phyloP scores from a whole-genome alignment of 92 coral and sea anemone genomes.

The Palythoa grandis region DNA sequence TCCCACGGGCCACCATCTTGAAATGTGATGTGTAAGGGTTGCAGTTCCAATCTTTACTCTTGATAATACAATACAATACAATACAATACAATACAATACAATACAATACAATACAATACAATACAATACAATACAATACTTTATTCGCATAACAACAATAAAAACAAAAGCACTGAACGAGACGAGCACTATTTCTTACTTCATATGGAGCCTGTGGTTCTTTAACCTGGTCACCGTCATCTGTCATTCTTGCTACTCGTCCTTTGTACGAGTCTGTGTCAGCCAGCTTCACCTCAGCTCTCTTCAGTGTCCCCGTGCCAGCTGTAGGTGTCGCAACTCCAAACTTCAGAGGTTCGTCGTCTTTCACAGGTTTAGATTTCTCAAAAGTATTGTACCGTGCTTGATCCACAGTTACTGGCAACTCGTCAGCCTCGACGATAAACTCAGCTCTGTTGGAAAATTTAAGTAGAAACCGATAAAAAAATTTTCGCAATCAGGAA shows the following conservation, averaged over 20 bases:
- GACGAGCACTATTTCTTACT: background rate
- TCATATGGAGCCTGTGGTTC: constrained; percentile 21
- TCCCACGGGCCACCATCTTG: no score
- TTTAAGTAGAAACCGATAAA: background rate
- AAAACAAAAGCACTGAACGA: no score
- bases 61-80: no score
- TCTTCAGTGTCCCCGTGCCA: constrained; percentile 83
- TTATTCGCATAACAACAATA: no score
- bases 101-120: no score
- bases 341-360: constrained; percentile 77
- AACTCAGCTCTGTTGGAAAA: constrained; percentile 18
- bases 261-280: constrained; percentile 89
- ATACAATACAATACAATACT: no score
- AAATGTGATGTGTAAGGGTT: no score
- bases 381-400: constrained; percentile 27
- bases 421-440: constrained; percentile 12
- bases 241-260: constrained; percentile 68
- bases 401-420: constrained; percentile 6
- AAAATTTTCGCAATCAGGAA: background rate
- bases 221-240: constrained; percentile 52
- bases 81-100: no score
- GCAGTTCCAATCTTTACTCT: no score
- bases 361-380: constrained; percentile 16
- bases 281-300: constrained; percentile 81
- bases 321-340: constrained; percentile 89